Percentiles rank a stretch among this genome's conserved stretches.
Conservation (phyloP, 1,140 invertebrate genomes). For the Phthorimaea operculella region DNA sequence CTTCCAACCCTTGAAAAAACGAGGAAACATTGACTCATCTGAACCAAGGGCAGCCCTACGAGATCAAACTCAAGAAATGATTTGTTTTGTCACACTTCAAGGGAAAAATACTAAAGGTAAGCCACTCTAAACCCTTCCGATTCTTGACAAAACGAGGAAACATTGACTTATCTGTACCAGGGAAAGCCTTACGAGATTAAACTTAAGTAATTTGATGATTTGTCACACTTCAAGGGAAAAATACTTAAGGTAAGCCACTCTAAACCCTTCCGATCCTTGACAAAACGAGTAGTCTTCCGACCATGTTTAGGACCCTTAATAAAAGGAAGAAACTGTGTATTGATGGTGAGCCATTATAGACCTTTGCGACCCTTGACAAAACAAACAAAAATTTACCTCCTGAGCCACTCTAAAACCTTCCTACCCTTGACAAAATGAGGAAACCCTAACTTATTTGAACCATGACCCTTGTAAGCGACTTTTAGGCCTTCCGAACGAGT, state of each 20-base stretch:
- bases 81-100: slow-evolving; percentile 91
- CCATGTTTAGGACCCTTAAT: no score
- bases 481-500: no score
- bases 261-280: background rate
- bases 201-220: slow-evolving; percentile 93
- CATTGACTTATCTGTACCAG: slow-evolving; percentile 97
- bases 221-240: slow-evolving; percentile 90
- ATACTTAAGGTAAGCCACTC: slow-evolving; percentile 78
- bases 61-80: slow-evolving; percentile 96
- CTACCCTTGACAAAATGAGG: no score
- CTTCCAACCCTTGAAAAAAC: no score
- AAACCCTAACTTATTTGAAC: slow-evolving; percentile 91
- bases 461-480: slow-evolving; percentile 39
- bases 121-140: background rate
- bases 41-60: slow-evolving; percentile 98
- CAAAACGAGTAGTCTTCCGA: no score
- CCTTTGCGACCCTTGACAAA: no score
- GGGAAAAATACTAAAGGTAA: slow-evolving; percentile 88
- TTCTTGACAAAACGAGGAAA: no score
- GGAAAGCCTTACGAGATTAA: slow-evolving; percentile 98
- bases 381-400: slow-evolving; percentile 97
- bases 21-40: slow-evolving; percentile 97
- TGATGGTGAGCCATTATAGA: no score
- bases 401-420: no score
- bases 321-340: no score